These are phyloP conservation scores for Diadumene lineata DNA, from an alignment of 92 coral and sea anemone species.

Conservation along the genomic window DNA sequence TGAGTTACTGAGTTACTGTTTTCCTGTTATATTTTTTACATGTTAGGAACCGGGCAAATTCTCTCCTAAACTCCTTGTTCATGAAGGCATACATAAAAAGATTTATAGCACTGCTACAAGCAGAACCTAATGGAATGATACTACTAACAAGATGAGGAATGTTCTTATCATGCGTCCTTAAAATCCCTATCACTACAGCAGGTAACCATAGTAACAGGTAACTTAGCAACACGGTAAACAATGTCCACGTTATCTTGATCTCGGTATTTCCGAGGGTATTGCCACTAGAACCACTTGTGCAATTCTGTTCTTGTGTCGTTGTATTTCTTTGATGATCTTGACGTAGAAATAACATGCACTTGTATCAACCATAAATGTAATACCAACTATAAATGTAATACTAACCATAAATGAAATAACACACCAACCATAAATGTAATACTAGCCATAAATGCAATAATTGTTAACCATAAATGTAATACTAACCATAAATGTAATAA, in stretches of 20 bases:
- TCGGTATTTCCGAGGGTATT: slow-evolving; percentile 4
- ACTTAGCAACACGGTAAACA: slow-evolving; percentile 25
- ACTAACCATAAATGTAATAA: too few relatives aligned
- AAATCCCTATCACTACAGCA: not conserved
- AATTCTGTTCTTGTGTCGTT: slow-evolving; percentile 9
- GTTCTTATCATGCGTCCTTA: not conserved
- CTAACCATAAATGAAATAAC: too few relatives aligned
- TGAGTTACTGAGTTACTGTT: not conserved
- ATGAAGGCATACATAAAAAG: slow-evolving; percentile 15
- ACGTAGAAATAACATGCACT: slow-evolving; percentile 19
- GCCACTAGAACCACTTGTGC: not conserved
- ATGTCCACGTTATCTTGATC: slow-evolving; percentile 33
- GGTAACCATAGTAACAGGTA: slow-evolving; percentile 14
- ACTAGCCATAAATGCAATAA: too few relatives aligned
- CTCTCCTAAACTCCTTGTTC: slow-evolving; percentile 2
- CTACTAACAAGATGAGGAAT: slow-evolving; percentile 12
- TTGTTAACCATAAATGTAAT: too few relatives aligned
- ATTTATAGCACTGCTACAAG: slow-evolving; percentile 14
- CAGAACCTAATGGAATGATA: not conserved
- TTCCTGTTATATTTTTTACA: too few relatives aligned
- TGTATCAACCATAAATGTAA: too few relatives aligned
- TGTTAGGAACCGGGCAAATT: too few relatives aligned
- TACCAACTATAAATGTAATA: too few relatives aligned
- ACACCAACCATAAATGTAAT: too few relatives aligned
- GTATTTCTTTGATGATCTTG: slow-evolving; percentile 25